Conservation (phyloP, 2,113 vertebrate species). For the Ciconia stormi region DNA sequence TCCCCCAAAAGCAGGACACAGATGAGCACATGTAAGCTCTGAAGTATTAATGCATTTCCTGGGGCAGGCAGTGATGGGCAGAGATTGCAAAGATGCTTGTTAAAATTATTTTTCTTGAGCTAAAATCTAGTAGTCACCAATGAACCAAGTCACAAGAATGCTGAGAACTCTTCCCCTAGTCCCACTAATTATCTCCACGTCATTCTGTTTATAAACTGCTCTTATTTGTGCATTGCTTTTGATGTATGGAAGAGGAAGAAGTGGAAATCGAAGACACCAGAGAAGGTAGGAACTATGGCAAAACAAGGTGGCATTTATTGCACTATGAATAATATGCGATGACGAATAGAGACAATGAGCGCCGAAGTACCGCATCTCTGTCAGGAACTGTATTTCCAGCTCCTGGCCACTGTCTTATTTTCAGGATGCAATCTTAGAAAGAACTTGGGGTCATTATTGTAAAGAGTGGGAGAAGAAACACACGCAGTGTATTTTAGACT, state of each 20-base stretch:
- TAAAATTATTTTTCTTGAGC: background rate
- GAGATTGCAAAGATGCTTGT: background rate
- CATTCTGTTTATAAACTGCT: background rate
- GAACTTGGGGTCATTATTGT: background rate
- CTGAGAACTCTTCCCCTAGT: background rate
- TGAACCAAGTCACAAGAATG: background rate
- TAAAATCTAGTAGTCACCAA: background rate
- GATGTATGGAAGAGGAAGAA: background rate
- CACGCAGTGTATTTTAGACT: background rate
- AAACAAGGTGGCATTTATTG: background rate
- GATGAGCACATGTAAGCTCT: background rate
- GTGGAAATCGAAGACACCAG: background rate
- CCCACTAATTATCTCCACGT: background rate
- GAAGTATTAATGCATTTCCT: background rate
- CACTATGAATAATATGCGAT: background rate
- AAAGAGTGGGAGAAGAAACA: background rate
- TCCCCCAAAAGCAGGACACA: background rate
- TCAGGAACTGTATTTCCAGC: background rate
- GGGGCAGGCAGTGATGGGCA: background rate
- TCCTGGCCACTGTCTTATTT: background rate
- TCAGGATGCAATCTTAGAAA: background rate
- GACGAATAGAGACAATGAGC: background rate
- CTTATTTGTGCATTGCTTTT: background rate
- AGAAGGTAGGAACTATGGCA: background rate
- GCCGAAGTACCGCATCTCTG: background rate